phyloP scores from a whole-genome alignment of 2,888 invertebrate genomes.

The Drosophila yooni region DNA sequence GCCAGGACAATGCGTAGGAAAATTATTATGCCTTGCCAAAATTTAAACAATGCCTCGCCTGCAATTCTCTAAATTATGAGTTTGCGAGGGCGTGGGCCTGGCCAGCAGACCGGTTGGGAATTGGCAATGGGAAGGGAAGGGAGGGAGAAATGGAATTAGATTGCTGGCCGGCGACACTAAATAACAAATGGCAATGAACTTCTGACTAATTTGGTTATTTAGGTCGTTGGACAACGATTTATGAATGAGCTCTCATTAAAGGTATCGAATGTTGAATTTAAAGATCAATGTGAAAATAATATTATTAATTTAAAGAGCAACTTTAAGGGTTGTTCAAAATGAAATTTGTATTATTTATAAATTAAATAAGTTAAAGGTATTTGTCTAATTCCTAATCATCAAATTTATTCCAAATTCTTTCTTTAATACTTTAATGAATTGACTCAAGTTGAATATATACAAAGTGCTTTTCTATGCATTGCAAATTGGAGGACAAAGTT shows the following conservation, averaged over 20 bases:
- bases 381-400: not conserved
- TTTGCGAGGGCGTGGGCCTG: slow-evolving; percentile 36
- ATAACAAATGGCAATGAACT: slow-evolving; percentile 55
- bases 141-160: slow-evolving; percentile 29
- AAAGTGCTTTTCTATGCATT: slow-evolving; percentile 7
- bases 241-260: not conserved
- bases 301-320: not conserved
- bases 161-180: slow-evolving; percentile 33
- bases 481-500: slow-evolving; percentile 19
- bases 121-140: not conserved
- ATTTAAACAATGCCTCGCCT: slow-evolving; percentile 72
- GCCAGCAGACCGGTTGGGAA: not conserved
- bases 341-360: accelerated
- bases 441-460: not conserved
- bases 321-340: not conserved
- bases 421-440: not conserved
- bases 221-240: slow-evolving; percentile 2
- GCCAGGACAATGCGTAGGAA: slow-evolving; percentile 66
- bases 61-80: slow-evolving; percentile 58
- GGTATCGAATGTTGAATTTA: not conserved
- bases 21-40: slow-evolving; percentile 73
- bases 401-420: not conserved
- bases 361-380: not conserved
- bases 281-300: not conserved
- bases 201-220: slow-evolving; percentile 33